Conservation (phyloP, 2,113 vertebrate species). For the human region GRCh38 chr14:22294501-22295000, state of each 20-base stretch:
- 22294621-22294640: neutral
- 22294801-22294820: neutral
- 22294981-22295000: neutral
- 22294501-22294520: neutral
- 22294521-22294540: neutral
- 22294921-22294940: neutral
- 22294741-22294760: neutral
- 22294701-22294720: neutral
- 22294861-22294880: neutral
- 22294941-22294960: neutral
- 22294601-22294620: neutral
- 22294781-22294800: neutral
- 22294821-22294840: neutral
- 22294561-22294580: neutral
- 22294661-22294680: neutral
- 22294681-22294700: neutral
- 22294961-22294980: neutral
- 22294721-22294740: neutral
- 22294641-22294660: neutral
- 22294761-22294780: neutral
- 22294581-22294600: neutral
- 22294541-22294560: neutral
- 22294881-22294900: neutral
- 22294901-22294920: neutral
- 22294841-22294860: neutral